These are phyloP conservation scores for Porites evermanni DNA, from an alignment of 92 coral and sea anemone species.

Conservation along the genomic window DNA sequence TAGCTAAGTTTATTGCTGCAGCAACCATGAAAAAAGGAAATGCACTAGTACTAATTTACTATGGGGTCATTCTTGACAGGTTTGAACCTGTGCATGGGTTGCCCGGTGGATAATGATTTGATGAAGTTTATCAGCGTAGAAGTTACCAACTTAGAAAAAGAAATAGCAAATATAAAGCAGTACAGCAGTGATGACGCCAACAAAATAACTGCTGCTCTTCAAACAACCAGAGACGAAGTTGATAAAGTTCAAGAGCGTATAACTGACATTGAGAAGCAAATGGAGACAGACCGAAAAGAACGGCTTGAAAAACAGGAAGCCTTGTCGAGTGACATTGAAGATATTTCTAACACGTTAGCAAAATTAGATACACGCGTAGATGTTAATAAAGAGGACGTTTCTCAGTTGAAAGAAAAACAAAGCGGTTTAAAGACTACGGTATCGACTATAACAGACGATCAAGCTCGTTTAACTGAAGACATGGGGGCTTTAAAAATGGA, in stretches of 20 bases:
- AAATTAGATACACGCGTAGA: constrained; percentile 4
- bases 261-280: constrained; percentile 16
- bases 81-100: constrained; percentile 78
- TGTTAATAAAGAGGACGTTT: constrained; percentile 7
- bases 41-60: no score
- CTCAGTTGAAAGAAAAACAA: not conserved
- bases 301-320: constrained; percentile 7
- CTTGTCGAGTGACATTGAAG: not conserved
- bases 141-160: constrained; percentile 49
- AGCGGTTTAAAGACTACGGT: not conserved
- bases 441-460: constrained; percentile 2
- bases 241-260: constrained; percentile 40
- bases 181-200: constrained; percentile 64
- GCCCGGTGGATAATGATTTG: constrained; percentile 80
- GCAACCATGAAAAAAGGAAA: no score
- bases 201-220: constrained; percentile 59
- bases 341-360: not conserved
- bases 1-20: not conserved
- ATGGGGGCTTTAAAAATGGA: not conserved
- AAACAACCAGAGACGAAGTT: constrained; percentile 54
- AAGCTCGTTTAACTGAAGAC: not conserved
- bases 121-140: constrained; percentile 66
- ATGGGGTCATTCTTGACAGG: constrained; percentile 53
- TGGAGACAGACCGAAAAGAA: constrained; percentile 6
- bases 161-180: constrained; percentile 30